Base-by-base conservation (phyloP, 64 coral and sea anemone genomes). In the Montipora sp. region DNA sequence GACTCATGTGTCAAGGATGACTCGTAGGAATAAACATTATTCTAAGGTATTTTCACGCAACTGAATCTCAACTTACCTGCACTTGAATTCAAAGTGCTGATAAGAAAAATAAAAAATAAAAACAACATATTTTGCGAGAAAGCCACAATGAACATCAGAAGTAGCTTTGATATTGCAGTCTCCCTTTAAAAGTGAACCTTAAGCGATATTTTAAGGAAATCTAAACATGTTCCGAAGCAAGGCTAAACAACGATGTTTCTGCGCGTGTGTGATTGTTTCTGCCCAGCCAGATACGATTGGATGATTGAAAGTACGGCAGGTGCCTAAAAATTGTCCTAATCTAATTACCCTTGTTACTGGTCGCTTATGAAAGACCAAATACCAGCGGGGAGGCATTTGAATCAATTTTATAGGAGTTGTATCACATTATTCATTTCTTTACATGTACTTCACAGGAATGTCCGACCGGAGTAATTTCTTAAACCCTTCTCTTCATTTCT, bases 31-130 rank as follows among this genome's bases (percentile, higher is more conserved):
- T 14, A 11, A 12, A 63, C 60, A 16, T 4, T 63, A 12, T 63
- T 55, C 51, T 7, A 55, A 55, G 5, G 4, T 55, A 55, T 0
- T 5, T 55, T 55, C 10, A 55, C 51, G 36, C 2, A 36, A 36
- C 36, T 36, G 36, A 36, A 57, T 6, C 6, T 57, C 46, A 7
- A 70, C 82, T 49, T 72, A 85, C 82, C 82, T 71, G 49, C 45
- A 19, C 63, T 85, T 85, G 82, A 72, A 85, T 50, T 69, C 60
- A 85, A 85, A 21, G 19, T 71, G 65, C 27, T 48, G 36, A 50
- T 50, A 16, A 49, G 8, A 68, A 21, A 72, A 7, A 85, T 50
- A 9, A 46, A 16, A n/a, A 4, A 18, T 9, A 18, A 72, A 22
- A 21, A 12, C 47, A 46, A 8, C 82, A 85, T 85, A 21, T 71